These are phyloP conservation scores for Arion vulgaris DNA, from an alignment of 1,140 invertebrate species.

Conservation along the genomic window DNA sequence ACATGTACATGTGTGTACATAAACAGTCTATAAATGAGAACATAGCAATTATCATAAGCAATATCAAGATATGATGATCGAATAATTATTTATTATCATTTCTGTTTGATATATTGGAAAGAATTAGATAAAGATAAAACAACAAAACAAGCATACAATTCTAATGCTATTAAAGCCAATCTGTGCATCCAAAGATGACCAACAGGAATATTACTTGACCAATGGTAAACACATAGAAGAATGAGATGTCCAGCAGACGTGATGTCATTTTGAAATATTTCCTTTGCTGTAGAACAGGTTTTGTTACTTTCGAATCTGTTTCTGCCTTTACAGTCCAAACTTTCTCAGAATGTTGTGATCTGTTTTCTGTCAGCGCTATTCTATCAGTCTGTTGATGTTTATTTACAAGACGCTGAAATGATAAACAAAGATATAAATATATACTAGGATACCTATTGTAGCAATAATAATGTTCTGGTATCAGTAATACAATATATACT, in stretches of 20 bases:
- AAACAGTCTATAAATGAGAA: too few relatives aligned
- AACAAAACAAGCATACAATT: too few relatives aligned
- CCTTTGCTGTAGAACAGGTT: not conserved
- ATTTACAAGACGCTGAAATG: not conserved
- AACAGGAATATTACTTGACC: not conserved
- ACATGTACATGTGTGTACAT: too few relatives aligned
- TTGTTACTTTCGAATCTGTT: not conserved
- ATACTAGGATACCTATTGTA: too few relatives aligned
- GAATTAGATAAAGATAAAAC: too few relatives aligned
- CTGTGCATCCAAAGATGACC: not conserved
- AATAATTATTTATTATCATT: too few relatives aligned
- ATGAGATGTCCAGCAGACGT: not conserved
- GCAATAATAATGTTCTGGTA: too few relatives aligned
- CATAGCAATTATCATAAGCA: too few relatives aligned
- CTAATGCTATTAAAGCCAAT: slow-evolving; percentile 19
- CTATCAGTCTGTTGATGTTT: not conserved
- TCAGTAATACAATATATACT: too few relatives aligned
- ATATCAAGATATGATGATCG: too few relatives aligned
- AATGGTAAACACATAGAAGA: not conserved
- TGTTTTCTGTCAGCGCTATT: not conserved
- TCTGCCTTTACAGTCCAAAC: not conserved
- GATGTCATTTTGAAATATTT: not conserved
- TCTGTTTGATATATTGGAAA: too few relatives aligned
- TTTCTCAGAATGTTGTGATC: not conserved
- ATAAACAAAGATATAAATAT: too few relatives aligned